Evolutionary conservation across 2,113 vertebrate species (phyloP).

Genomic region (Cercopithecus mona): DNA sequence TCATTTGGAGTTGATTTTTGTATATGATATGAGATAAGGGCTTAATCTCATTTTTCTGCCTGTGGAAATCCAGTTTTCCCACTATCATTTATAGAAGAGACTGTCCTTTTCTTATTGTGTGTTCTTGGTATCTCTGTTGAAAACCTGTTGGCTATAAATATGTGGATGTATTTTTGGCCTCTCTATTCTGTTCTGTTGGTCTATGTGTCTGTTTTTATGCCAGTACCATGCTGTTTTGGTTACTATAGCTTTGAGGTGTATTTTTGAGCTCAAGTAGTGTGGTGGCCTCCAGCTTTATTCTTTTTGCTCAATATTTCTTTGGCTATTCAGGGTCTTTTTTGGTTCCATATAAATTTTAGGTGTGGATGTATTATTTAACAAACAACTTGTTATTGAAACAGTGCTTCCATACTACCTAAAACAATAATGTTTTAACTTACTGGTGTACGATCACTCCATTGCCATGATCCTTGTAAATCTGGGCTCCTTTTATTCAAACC

Average conservation of each 20-base stretch:
- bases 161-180: not conserved
- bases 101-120: not conserved
- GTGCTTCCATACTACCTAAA: not conserved
- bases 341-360: not conserved
- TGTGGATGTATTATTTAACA: slow-evolving; percentile 1
- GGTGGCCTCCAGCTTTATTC: not conserved
- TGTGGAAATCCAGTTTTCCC: not conserved
- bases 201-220: not conserved
- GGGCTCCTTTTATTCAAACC: slow-evolving; percentile 96
- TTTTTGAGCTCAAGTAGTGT: not conserved
- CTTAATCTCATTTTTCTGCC: not conserved
- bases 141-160: not conserved
- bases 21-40: not conserved
- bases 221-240: not conserved
- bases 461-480: slow-evolving; percentile 90
- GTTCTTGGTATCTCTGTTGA: not conserved
- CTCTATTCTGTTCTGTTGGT: not conserved
- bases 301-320: not conserved
- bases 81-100: not conserved
- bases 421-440: slow-evolving; percentile 86
- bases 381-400: slow-evolving; percentile 26
- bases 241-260: not conserved
- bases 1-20: not conserved
- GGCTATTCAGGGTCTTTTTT: not conserved
- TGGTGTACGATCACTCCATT: slow-evolving; percentile 94